Evolutionary conservation across 2,888 invertebrate genomes (phyloP), one percentile per base, ranked within the genome.

Genomic region (Papilio demoleus): DNA sequence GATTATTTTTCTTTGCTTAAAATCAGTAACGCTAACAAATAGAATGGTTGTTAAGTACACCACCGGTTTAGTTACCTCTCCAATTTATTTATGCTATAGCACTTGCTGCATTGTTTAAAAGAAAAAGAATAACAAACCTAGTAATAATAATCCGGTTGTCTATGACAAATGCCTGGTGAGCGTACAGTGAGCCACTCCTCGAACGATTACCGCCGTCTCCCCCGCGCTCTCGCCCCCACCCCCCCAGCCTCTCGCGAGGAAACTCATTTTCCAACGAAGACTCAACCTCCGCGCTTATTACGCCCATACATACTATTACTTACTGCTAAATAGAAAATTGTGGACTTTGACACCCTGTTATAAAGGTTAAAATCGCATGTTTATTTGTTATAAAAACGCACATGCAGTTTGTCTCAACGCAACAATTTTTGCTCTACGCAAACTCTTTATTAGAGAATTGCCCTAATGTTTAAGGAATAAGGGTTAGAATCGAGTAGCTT

Each of bases 201-300:
- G 8, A 68, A 60, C 68, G 64, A 68, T 68, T 68, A 71, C 68
- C 64, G n/a, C 68, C 50, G 36, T 60, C 60, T 8, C 64, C 79
- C 77, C 77, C 87, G 81, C 77, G 14, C 82, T 82, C 81, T 86
- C 88, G 88, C 89, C 88, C 89, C 88, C 86, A 79, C 81, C 81
- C 81, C 79, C 73, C 76, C 75, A 73, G 71, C 74, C 50, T 24
- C 50, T 73, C 79, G 79, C 81, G 83, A 85, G 90, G 88, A 92
- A 91, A 91, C 90, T 90, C 91, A 92, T 91, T 92, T 92, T 88
- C 91, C 90, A 87, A 86, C 87, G 82, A 83, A 86, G 81, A 85
- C 84, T 84, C 83, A 86, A 85, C 86, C 87, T 81, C 84, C 83
- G 86, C 86, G 85, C 88, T 90, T 90, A 90, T 90, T 90, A 90